Evolutionary conservation across 2,888 invertebrate species (phyloP), one percentile per base, ranked within the genome.

Genomic region (Cordylochernes scorpioides): DNA sequence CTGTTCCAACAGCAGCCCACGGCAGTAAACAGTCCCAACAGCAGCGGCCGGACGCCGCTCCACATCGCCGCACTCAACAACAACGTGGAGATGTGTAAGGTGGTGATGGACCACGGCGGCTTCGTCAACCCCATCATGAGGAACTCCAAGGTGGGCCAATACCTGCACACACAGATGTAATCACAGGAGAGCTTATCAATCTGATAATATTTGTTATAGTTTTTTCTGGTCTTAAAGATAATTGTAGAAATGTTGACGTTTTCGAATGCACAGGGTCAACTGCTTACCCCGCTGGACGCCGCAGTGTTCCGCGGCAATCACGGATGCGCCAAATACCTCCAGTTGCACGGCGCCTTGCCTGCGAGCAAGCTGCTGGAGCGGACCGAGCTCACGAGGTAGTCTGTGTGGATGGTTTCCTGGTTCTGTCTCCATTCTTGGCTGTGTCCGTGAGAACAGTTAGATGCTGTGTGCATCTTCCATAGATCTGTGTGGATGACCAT

Each of bases 51-150:
- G 35, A 80, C 82, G 14, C 70, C 84, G 13, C 57, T 97, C 24
- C 94, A 97, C 53, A 70, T 94, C 36, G 86, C 91, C 1, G 84
- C 88, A 6, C 65, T 80, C 26, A 74, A 78, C 44, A 88, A 91
- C 45, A 77, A 86, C 50, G 67, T 86, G 4, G 86, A 86, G 52
- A 69, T 88, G 57, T 84, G 86, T 52, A 80, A 74, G 54, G 61
- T 69, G 44, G 37, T 53, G n/a, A 46, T 50, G 31, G 42, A 43
- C 26, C 33, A 30, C 19, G 40, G 42, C n/a, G 80, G 78, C 1
- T 67, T 75, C 47, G 65, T 82, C 2, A 86, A 86, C 52, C 68
- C 72, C 1, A 62, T 86, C 12, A 65, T 80, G 41, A 61, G 74
- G 32, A 77, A 73, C 18, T 68, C 69, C 1, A 73, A 72, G 34